Conservation (phyloP, 1,140 invertebrate species). For the Anastrepha ludens region DNA sequence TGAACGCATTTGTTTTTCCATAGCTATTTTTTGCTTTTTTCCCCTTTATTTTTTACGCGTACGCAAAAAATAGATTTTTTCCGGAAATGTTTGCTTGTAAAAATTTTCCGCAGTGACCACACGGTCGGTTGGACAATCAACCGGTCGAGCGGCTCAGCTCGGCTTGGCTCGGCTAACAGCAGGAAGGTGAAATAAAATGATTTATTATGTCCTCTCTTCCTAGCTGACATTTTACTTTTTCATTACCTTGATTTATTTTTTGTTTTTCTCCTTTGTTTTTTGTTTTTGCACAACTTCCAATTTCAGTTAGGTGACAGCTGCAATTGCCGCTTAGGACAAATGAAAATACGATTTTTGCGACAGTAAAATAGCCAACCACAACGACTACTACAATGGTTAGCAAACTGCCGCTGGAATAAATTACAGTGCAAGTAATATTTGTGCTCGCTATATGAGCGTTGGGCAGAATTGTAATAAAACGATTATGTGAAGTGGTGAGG, state of each 20-base stretch:
- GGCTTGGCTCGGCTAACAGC: not conserved
- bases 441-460: not conserved
- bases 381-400: too few relatives aligned
- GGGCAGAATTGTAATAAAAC: not conserved
- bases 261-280: not conserved
- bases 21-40: not conserved
- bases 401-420: too few relatives aligned
- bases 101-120: constrained; percentile 35
- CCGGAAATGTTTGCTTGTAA: constrained; percentile 49
- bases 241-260: not conserved
- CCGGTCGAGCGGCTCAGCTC: constrained; percentile 21
- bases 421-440: too few relatives aligned
- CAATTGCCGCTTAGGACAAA: constrained; percentile 34
- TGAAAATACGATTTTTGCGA: constrained; percentile 18
- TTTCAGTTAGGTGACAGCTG: constrained; percentile 43
- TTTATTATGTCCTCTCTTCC: constrained; percentile 36
- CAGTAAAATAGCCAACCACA: not conserved
- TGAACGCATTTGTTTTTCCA: not conserved
- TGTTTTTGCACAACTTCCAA: not conserved
- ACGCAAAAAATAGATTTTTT: not conserved
- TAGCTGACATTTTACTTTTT: constrained; percentile 30
- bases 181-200: constrained; percentile 52
- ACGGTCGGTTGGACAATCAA: constrained; percentile 40
- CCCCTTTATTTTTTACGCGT: not conserved
- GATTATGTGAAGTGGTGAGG: not conserved